Evolutionary conservation across 1,140 invertebrate genomes (phyloP), one percentile per base, ranked within the genome.

Genomic region (Manduca sexta): DNA sequence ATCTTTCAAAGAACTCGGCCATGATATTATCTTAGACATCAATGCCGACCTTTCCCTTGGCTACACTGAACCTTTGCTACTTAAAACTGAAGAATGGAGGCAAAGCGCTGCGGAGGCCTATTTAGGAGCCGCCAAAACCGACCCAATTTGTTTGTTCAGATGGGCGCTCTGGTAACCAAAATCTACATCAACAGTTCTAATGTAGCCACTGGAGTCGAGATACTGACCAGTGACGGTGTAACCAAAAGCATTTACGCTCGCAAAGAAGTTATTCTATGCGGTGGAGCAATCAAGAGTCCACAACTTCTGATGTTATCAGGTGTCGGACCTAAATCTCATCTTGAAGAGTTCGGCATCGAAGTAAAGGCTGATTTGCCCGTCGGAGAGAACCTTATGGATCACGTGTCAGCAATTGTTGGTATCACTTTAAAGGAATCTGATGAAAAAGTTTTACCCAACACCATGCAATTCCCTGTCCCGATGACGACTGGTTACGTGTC

Each of bases 91-190:
- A 34, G 94, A 94, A 0, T 69, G 91, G 4, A 82, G 94, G 12
- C 93, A 93, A 67, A 94, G 92, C 52, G 89, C 92, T 3, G 88
- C 92, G 2, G 91, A 91, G 67, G 93, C 90, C 0, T 95, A 93
- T 63, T 70, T 95, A 1, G 76, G 90, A 10, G 88, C 92, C 0
- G 87, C 87, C 6, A 79, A 85, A 74, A 89, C 31, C 83, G 93
- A 5, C 64, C 74, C 5, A 95, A 95, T 69, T 80, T 95, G 2
- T 89, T 92, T 44, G 81, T 93, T 12, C 81, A 86, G n/a, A 69
- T 90, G 2, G 80, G 87, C 38, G 87, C 90, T 0, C 72, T 87
- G 0, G 90, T 87, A 0, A 81, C 90, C 17, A 87, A 89, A 44
- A 77, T 92, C 15, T 11, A 90, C 0, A 79, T 92, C 1, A 74